Base-by-base conservation (phyloP, 2,797 vertebrate genomes). In the Esox masquinongy region DNA sequence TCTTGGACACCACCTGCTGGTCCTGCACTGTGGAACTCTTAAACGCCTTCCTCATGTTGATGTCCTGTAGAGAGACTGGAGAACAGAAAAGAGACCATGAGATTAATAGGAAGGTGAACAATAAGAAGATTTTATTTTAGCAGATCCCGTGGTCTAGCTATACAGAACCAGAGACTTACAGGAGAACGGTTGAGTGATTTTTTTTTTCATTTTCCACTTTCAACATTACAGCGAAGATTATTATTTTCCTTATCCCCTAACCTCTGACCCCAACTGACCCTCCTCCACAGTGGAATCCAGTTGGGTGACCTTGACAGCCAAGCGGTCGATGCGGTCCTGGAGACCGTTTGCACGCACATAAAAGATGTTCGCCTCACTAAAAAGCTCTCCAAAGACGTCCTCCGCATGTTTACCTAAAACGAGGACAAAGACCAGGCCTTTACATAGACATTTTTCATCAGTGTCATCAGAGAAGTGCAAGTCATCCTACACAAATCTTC, bases 41-140 rank as follows among this genome's bases (percentile, higher is more conserved):
- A 86, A 97, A 98, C 0, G 96, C 96, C 84, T 98, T 98, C 84
- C 96, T 90, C 94, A 96, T 95, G 90, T 97, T 96, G 82, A 97
- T 96, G 79, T 97, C 96, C 89, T 95, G 96, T 72, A 98, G 94
- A 0, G 96, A 97, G n/a, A 97, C 97, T 98, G 88, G 5, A 73
- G 78, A 69, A 72, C 67, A 79, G 49, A 12, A 77, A 1, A 70
- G 29, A 63, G 9, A 34, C 36, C 74, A 74, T 19, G 51, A 19
- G 49, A 5, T 77, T 5, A 49, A 59, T 64, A 29, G n/a, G 49
- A 79, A 43, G 19, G 47, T 29, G 36, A n/a, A 5, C 7, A 43
- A n/a, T 15, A 64, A 1, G 12, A 74, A 53, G 4, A 26, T 6
- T 50, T 19, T 5, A 4, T 43, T 7, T 53, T 19, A 70, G 22